phyloP scores from a whole-genome alignment of 37 sponge, comb jelly and placozoan species.

The Corticium candelabrum region DNA sequence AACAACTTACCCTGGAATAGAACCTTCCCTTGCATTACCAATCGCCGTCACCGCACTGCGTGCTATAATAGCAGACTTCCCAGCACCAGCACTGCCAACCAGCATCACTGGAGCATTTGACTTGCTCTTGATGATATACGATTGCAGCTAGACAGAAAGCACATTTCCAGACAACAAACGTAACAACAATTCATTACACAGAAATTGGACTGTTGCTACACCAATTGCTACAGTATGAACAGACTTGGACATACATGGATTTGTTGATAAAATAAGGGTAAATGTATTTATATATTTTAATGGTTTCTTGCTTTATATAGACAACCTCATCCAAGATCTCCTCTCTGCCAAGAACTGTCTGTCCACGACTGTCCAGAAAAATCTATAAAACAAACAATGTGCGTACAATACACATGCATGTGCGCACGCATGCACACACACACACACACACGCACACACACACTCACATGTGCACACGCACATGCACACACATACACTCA shows the following conservation, averaged over 20 bases:
- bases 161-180: no score
- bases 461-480: background rate
- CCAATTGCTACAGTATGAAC: background rate
- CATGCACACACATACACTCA: no score
- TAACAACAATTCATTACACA: no score
- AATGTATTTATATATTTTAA: no score
- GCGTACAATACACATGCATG: conserved; percentile 14
- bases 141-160: conserved; percentile 3
- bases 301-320: no score
- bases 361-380: conserved; percentile 1
- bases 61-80: conserved; percentile 6
- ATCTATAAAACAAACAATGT: background rate
- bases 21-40: background rate
- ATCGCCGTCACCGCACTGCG: background rate
- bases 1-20: background rate
- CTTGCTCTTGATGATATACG: background rate
- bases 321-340: background rate
- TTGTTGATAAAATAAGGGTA: no score
- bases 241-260: no score
- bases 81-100: conserved; percentile 5
- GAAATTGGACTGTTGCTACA: no score
- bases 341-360: background rate
- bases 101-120: background rate
- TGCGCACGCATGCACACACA: no score
- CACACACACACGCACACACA: no score